phyloP scores from a whole-genome alignment of 2,888 invertebrate genomes.

The Synergus itoensis region DNA sequence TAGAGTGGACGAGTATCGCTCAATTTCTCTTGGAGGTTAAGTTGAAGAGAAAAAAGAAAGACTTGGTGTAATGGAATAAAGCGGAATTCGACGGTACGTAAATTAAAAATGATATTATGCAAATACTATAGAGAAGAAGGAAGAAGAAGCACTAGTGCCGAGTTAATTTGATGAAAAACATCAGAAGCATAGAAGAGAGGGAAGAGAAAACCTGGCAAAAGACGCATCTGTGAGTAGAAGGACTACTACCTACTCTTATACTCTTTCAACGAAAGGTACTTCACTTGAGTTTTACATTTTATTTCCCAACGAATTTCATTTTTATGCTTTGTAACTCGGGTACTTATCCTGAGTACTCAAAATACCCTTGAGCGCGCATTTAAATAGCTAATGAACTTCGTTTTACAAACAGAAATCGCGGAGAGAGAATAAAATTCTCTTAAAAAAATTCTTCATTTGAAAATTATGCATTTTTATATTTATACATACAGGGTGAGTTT shows the following conservation, averaged over 20 bases:
- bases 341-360: constrained; percentile 22
- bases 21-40: constrained; percentile 59
- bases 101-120: constrained; percentile 76
- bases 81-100: constrained; percentile 73
- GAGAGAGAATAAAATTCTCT: neutral
- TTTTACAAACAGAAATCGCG: constrained; percentile 26
- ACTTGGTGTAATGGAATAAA: constrained; percentile 62
- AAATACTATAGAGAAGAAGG: constrained; percentile 66
- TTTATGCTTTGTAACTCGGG: constrained; percentile 25
- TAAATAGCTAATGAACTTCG: constrained; percentile 27
- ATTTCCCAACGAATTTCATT: constrained; percentile 35
- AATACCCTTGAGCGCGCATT: constrained; percentile 36
- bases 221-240: constrained; percentile 63
- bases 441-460: neutral
- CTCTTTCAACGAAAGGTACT: constrained; percentile 21
- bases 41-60: constrained; percentile 44
- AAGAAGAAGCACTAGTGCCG: constrained; percentile 61
- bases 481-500: no score
- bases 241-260: constrained; percentile 52
- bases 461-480: neutral
- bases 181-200: constrained; percentile 61
- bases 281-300: constrained; percentile 27
- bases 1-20: constrained; percentile 57
- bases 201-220: constrained; percentile 64
- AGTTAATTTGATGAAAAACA: constrained; percentile 76